Evolutionary conservation across 2,113 vertebrate genomes (phyloP).

Genomic region (Entomyzon cyanotis): DNA sequence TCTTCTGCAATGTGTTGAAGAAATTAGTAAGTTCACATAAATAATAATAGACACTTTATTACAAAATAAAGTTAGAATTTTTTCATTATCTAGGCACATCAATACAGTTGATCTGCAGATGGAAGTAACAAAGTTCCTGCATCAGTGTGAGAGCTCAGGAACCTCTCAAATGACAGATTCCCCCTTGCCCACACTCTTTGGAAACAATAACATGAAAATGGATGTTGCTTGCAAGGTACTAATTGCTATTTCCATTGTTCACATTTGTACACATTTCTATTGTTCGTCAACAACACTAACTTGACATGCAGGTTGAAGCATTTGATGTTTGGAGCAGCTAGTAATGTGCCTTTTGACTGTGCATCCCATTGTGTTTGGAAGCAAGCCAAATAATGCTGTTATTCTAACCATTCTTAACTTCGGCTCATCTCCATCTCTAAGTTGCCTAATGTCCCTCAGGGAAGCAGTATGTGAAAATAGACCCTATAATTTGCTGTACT

Average conservation of each 20-base stretch:
- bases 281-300: not conserved
- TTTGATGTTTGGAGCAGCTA: not conserved
- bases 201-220: conserved; percentile 87
- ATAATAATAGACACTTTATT: not conserved
- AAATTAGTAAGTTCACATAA: not conserved
- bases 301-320: not conserved
- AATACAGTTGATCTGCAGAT: conserved; percentile 96
- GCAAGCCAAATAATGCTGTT: not conserved
- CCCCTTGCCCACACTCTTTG: conserved; percentile 88
- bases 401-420: not conserved
- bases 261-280: not conserved
- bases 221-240: conserved; percentile 94
- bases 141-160: conserved; percentile 85
- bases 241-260: not conserved
- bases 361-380: not conserved
- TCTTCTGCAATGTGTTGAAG: not conserved
- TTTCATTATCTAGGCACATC: conserved; percentile 82
- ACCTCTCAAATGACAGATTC: conserved; percentile 63
- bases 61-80: not conserved
- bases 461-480: not conserved
- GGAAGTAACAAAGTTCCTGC: conserved; percentile 95
- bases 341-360: not conserved
- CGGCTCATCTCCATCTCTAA: not conserved
- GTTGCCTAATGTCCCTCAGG: not conserved
- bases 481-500: not conserved